Conservation (phyloP, 2,113 vertebrate species). For the Meleagris gallopavo region DNA sequence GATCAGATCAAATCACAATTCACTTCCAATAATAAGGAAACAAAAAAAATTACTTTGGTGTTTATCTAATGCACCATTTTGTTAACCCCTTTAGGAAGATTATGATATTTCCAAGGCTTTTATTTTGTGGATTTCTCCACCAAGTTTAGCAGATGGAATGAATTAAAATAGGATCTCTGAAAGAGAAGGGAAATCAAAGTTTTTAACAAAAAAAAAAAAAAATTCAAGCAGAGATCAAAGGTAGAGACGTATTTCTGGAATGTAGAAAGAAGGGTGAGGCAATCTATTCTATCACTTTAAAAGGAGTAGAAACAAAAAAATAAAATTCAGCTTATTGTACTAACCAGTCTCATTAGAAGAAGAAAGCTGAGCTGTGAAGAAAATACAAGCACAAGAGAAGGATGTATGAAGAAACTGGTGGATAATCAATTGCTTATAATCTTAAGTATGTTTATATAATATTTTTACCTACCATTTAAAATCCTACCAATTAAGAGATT, state of each 20-base stretch:
- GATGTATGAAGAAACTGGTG: background rate
- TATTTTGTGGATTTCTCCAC: background rate
- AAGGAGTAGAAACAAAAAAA: background rate
- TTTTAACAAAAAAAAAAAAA: background rate
- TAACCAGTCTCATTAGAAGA: background rate
- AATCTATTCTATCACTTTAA: background rate
- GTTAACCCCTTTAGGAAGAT: background rate
- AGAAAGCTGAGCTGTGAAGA: background rate
- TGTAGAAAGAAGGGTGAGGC: background rate
- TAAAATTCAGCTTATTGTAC: background rate
- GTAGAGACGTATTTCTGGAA: fast-evolving
- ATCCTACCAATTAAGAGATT: background rate
- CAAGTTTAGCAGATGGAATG: background rate
- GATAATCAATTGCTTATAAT: background rate
- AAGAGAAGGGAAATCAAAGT: background rate
- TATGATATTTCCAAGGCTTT: background rate
- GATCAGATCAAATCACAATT: background rate
- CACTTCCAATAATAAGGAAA: background rate
- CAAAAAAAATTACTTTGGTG: background rate
- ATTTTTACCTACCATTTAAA: background rate
- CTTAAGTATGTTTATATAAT: background rate
- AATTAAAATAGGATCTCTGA: background rate
- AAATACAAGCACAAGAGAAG: background rate
- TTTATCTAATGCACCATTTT: background rate
- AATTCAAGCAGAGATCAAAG: background rate